Percentiles rank a stretch among this genome's conserved stretches.
These are phyloP conservation scores for Spea hammondii DNA, from an alignment of 2,797 vertebrate genomes.

Conservation along the genomic window DNA sequence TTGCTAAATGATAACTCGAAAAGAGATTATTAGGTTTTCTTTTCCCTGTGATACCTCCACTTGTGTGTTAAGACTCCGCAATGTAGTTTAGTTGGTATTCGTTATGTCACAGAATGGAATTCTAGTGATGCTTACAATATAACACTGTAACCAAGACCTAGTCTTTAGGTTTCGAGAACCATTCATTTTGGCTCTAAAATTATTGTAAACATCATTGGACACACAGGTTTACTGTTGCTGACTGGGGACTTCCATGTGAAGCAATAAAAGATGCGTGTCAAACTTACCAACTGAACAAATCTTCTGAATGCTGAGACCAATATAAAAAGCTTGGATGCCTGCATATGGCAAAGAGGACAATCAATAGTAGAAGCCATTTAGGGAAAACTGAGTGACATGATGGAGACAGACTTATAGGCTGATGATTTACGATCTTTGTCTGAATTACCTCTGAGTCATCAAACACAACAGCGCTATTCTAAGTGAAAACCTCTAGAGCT, in stretches of 20 bases:
- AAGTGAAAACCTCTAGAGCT: conserved; percentile 5
- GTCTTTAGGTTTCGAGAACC: no score
- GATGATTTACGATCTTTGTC: conserved; percentile 42
- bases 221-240: background rate
- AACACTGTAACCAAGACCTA: no score
- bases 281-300: conserved; percentile 54
- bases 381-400: conserved; percentile 39
- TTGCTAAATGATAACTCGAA: no score
- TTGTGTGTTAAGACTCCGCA: no score
- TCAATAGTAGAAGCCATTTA: conserved; percentile 49
- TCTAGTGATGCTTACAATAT: no score
- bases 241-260: conserved; percentile 24
- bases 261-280: conserved; percentile 22
- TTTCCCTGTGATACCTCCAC: no score
- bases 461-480: background rate
- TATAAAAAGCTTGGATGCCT: conserved; percentile 54
- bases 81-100: no score
- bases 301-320: conserved; percentile 54
- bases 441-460: conserved; percentile 53
- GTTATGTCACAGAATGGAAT: no score
- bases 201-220: background rate
- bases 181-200: background rate
- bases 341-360: conserved; percentile 54
- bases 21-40: no score
- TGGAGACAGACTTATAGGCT: conserved; percentile 45